phyloP scores from a whole-genome alignment of 64 coral and sea anemone genomes.

The Platygyra sinensis region DNA sequence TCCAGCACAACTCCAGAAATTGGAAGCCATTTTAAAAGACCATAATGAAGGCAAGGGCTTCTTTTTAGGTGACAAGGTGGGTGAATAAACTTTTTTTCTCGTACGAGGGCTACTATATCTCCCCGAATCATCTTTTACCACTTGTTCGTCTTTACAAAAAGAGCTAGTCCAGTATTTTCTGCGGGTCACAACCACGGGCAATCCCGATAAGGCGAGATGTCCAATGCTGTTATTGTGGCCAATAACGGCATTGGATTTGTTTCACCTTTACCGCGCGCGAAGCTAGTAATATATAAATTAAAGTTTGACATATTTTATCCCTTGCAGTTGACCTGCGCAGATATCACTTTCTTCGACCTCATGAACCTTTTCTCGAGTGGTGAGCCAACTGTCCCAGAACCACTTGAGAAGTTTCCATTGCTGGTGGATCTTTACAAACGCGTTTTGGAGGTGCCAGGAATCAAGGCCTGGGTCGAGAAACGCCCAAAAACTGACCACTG shows the following conservation, averaged over 20 bases:
- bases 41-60: slow-evolving; percentile 21
- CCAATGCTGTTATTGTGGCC: too few species aligned
- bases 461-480: background rate
- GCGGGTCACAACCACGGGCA: too few species aligned
- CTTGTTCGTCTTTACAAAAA: too few species aligned
- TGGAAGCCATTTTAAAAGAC: slow-evolving; percentile 5
- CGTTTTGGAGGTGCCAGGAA: background rate
- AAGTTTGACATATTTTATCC: too few species aligned
- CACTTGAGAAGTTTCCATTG: background rate
- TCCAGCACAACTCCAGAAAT: background rate
- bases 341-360: background rate
- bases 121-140: too few species aligned
- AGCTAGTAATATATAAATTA: too few species aligned
- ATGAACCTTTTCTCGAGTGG: background rate
- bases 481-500: background rate
- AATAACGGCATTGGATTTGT: too few species aligned
- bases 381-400: background rate
- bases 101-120: too few species aligned
- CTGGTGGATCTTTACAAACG: background rate
- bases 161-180: too few species aligned
- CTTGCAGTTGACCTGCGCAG: background rate
- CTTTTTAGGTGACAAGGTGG: slow-evolving; percentile 39
- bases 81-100: too few species aligned
- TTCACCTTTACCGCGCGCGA: too few species aligned
- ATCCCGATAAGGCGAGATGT: too few species aligned